Evolutionary conservation across 1,140 invertebrate genomes (phyloP), one percentile per base, ranked within the genome.

Genomic region (Ceratoteleas bidentatus): DNA sequence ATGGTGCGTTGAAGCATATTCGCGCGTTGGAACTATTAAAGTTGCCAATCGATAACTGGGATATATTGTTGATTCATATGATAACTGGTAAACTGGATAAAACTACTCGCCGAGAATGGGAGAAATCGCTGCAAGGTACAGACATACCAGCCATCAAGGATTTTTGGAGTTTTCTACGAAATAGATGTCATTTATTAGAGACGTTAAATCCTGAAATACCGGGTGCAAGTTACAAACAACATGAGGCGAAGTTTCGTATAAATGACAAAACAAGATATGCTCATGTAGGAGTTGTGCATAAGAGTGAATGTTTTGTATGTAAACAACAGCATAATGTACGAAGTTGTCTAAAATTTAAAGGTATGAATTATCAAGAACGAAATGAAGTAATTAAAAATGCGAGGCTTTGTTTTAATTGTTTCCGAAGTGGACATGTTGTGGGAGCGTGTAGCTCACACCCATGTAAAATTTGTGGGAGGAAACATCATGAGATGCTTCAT

Each of bases 341-440:
- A 32, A 56, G 34, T 57, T 75, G 75, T 38, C 16, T 66, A 36
- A 15, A 45, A 38, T 81, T 84, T 33, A 6, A 24, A 13, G 34
- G 52, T 3, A 15, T 75, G 38, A 34, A 60, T 9, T 43, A 78
- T 40, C 24, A 32, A 1, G 52, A 81, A 7, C 45, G 69, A n/a
- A 43, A 47, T 10, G 52, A 70, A 56, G 34, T 36, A 50, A 56
- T 76, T 8, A 77, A 66, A 65, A 56, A 62, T 6, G n/a, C 13
- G 6, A 33, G 24, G 3, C n/a, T 77, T 8, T 85, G 84, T 53
- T 79, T 69, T 10, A 85, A 85, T 64, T 84, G 75, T 53, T 73
- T 82, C 11, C 3, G 45, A 34, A 24, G 16, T 6, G 56, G 56
- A 50, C 66, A 70, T 36, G 36, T 50, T 43, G 53, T 69, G 2